Base-by-base conservation (phyloP, 92 coral and sea anemone genomes). In the Heteractis magnifica region DNA sequence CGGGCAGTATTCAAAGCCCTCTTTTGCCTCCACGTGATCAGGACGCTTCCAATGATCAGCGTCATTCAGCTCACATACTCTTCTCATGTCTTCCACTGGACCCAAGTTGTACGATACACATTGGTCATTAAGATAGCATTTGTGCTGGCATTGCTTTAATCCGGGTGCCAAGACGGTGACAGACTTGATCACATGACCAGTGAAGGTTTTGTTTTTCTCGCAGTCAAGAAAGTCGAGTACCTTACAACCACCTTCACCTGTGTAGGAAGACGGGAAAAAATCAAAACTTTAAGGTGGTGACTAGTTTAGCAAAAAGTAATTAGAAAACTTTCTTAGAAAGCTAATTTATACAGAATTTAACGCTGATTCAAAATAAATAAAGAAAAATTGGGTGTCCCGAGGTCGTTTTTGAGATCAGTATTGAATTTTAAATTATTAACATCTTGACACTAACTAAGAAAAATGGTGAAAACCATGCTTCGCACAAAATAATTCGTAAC, bases 71-170 rank as follows among this genome's bases (percentile, higher is more conserved):
- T 80, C 83, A 70, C 83, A 80, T 68, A 8, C 16, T 34, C 76
- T 80, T 19, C 8, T 16, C 23, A 14, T 5, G 16, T 56, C 76
- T 41, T 34, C 10, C 51, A 80, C 75, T 80, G 75, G 83, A 70
- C 83, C 83, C 60, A 80, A 51, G 83, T 80, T 80, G 72, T 80
- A 80, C 76, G 83, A 80, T 26, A 80, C 59, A 51, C 83, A 80
- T 15, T 44, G 44, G 76, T 80, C 20, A n/a, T 80, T 7, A 44
- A 34, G 58, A 65, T 6, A 80, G 65, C 83, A 80, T 50, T 80
- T 15, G 34, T 65, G 71, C 62, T 80, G 83, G 59, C 83, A 80
- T 5, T 56, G 49, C 21, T n/a, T 26, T 62, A 53, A 10, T 14
- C 19, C 72, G 48, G 82, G 73, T 62, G 82, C 60, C 19, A 21